These are phyloP conservation scores for Myodes glareolus DNA, from an alignment of 2,113 vertebrate species.

Conservation along the genomic window DNA sequence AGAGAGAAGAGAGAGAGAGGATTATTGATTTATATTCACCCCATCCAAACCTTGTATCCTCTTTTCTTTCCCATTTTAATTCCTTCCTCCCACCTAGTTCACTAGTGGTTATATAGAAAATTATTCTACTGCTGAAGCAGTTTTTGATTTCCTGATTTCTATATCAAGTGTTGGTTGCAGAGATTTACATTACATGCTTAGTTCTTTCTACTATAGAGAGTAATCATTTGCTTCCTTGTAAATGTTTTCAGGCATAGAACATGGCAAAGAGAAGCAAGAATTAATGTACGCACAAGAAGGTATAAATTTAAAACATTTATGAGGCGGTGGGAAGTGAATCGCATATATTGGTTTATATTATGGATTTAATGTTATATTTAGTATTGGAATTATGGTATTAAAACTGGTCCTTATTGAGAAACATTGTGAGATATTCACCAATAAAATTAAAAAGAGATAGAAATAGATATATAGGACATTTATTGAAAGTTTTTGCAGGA, in stretches of 20 bases:
- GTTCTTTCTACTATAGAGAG: neutral
- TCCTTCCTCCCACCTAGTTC: too few relatives aligned
- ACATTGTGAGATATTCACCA: neutral
- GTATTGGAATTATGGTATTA: neutral
- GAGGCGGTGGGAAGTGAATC: neutral
- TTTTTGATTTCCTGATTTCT: neutral
- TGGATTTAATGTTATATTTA: conserved; percentile 30
- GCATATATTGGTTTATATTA: neutral
- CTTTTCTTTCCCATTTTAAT: neutral
- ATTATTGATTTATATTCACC: neutral
- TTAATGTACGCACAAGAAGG: neutral
- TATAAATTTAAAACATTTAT: neutral
- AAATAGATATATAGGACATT: neutral
- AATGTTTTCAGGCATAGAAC: neutral
- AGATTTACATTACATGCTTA: neutral
- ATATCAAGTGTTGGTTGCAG: neutral
- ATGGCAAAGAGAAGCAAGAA: neutral
- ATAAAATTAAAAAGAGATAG: conserved; percentile 32
- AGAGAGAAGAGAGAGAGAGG: too few relatives aligned
- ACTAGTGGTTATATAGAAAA: neutral
- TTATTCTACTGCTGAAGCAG: neutral
- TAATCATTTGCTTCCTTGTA: neutral
- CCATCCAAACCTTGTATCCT: neutral
- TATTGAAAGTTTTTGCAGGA: conserved; percentile 5
- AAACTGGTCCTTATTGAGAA: neutral